A percentile compares a stretch with the other conserved stretches of the same genome.
phyloP scores from a whole-genome alignment of 2,113 vertebrate genomes.

The Rhegmatorhina hoffmannsi region DNA sequence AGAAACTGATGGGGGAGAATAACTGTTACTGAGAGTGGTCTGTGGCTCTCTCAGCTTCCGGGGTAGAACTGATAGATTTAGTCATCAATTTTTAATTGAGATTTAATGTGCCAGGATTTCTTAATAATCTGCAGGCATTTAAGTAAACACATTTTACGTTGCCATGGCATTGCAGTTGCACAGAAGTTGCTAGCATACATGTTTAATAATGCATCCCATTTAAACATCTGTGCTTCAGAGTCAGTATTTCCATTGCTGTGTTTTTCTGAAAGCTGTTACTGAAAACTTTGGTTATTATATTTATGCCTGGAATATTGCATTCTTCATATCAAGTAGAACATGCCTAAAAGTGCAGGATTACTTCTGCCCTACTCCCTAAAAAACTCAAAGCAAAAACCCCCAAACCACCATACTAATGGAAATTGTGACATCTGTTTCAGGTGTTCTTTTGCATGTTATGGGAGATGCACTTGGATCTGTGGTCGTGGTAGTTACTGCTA shows the following conservation, averaged over 20 bases:
- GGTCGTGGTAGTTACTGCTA: conserved; percentile 77
- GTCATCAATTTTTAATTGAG: conserved; percentile 8
- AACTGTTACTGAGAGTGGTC: background rate
- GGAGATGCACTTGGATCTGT: conserved; percentile 83
- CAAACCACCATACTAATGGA: background rate
- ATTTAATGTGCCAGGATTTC: background rate
- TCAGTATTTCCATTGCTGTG: background rate
- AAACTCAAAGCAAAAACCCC: background rate
- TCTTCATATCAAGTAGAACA: background rate
- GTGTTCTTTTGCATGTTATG: conserved; percentile 83
- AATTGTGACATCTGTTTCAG: conserved; percentile 61
- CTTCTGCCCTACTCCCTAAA: fast-evolving
- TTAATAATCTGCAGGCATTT: conserved; percentile 9
- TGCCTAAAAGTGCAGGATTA: background rate
- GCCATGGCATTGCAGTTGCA: conserved; percentile 20
- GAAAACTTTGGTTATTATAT: background rate
- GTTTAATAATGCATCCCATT: conserved; percentile 25
- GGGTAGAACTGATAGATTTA: background rate
- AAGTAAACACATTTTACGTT: background rate
- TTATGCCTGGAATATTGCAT: background rate
- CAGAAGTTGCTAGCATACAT: background rate
- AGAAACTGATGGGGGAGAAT: background rate
- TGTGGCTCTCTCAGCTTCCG: background rate
- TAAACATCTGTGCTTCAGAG: background rate
- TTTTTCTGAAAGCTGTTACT: background rate